Evolutionary conservation across 2,888 invertebrate species (phyloP).

Genomic region (Agrotis puta): DNA sequence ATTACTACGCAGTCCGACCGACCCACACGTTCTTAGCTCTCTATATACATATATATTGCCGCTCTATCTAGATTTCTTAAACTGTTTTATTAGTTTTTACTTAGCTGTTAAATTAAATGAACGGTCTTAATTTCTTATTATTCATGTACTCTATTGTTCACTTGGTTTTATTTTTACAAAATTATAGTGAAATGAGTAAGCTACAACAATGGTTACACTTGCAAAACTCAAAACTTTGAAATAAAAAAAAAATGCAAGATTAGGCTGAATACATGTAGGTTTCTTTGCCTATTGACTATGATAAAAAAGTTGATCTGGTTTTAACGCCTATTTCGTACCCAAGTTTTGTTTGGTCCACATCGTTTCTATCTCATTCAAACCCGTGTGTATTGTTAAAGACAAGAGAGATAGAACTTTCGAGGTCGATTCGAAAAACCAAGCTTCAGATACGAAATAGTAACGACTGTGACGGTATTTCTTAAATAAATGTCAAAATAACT

Average conservation of each 20-base stretch:
- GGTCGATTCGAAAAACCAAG: conserved; percentile 35
- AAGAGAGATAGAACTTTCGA: not conserved
- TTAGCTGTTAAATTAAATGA: too few relatives aligned
- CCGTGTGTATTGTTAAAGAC: accelerated
- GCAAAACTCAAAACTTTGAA: too few relatives aligned
- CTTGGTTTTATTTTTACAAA: too few relatives aligned
- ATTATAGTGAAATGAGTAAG: too few relatives aligned
- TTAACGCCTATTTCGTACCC: conserved; percentile 30
- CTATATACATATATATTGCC: too few relatives aligned
- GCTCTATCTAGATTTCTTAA: too few relatives aligned
- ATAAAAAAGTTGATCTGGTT: conserved; percentile 55
- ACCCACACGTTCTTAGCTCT: too few relatives aligned
- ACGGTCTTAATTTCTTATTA: too few relatives aligned
- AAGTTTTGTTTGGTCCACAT: not conserved
- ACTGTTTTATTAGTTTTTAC: too few relatives aligned
- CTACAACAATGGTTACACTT: too few relatives aligned
- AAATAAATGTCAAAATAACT: conserved; percentile 82
- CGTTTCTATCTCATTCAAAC: conserved; percentile 42
- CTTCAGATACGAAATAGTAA: conserved; percentile 44
- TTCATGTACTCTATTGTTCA: too few relatives aligned
- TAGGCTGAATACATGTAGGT: conserved; percentile 28
- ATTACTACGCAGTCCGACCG: too few relatives aligned
- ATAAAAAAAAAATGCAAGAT: not conserved
- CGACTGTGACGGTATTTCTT: conserved; percentile 65
- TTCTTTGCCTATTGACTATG: conserved; percentile 38